Evolutionary conservation across 2,888 invertebrate genomes (phyloP), one percentile per base, ranked within the genome.

Genomic region (Nysson spinosus): DNA sequence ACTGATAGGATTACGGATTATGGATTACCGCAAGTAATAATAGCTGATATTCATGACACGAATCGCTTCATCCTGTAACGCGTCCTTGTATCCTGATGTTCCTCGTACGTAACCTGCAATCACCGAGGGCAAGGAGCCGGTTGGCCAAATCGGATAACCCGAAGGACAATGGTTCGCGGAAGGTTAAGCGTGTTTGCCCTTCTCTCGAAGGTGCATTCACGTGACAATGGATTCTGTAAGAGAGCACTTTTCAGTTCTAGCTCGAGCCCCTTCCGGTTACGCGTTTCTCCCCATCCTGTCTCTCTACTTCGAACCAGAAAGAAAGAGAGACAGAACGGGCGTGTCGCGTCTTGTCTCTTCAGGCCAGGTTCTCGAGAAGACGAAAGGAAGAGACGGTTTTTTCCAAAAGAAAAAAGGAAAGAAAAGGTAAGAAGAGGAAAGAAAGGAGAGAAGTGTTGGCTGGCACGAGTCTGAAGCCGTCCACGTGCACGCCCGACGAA

Each of bases 141-240:
- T n/a, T n/a, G n/a, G n/a, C n/a, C 77, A 85, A 85, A 85, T 85
- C 85, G 85, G 85, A 85, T 85, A 83, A 85, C 79, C 83, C 70
- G 75, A 69, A 68, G 76, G 82, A 85, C 85, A 85, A 85, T 84
- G 79, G 83, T 75, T 78, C 81, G n/a, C n/a, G 79, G 80, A 78
- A 84, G 85, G 85, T 85, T 85, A 85, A 85, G 85, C 85, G 81
- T 85, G 85, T 85, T 85, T 85, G 85, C 85, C 84, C 81, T 85
- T 83, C 85, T 84, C 84, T 85, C 83, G 82, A 84, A 78, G 84
- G 78, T 81, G 84, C 81, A 83, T 83, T 82, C 82, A 81, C 69
- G 72, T 76, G 72, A 85, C 85, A 85, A 85, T 85, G 79, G 83
- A 75, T 71, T 74, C 72, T 68, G 62, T 46, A 51, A 66, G 77